Evolutionary conservation across 2,797 vertebrate genomes (phyloP).

Genomic region (Lagorchestes hirsutus): DNA sequence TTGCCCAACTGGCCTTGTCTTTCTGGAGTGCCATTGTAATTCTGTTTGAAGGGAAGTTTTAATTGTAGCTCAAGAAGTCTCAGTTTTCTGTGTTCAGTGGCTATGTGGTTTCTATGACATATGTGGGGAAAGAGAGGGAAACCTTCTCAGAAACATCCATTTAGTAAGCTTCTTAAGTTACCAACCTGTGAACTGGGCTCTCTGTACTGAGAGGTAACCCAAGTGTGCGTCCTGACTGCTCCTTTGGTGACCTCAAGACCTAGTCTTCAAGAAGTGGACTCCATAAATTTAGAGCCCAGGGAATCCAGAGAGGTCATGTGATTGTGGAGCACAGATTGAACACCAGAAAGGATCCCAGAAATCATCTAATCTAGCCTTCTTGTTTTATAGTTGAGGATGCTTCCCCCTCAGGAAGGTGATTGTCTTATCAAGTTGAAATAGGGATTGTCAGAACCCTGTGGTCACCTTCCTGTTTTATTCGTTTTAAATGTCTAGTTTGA

Average conservation of each 20-base stretch:
- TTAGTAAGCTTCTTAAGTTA: neutral
- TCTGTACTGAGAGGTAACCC: neutral
- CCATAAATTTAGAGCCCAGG: neutral
- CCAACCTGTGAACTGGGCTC: neutral
- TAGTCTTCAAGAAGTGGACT: neutral
- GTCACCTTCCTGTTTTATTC: neutral
- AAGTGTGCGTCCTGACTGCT: neutral
- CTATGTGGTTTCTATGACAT: neutral
- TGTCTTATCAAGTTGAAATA: neutral
- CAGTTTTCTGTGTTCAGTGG: constrained; percentile 23
- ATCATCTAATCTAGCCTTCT: neutral
- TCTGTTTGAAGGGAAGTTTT: constrained; percentile 43
- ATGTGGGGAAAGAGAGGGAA: neutral
- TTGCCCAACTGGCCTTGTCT: neutral
- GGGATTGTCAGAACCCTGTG: neutral
- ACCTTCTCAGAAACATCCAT: neutral
- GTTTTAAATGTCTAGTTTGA: neutral
- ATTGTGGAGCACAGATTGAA: neutral
- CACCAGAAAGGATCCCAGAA: neutral
- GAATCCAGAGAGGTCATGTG: neutral
- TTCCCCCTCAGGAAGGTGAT: neutral
- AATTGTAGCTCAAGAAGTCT: constrained; percentile 34
- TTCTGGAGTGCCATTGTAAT: constrained; percentile 10
- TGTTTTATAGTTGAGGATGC: neutral
- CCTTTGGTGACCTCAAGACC: neutral